phyloP scores from a whole-genome alignment of 2,113 vertebrate species.

The Tragelaphus scriptus region DNA sequence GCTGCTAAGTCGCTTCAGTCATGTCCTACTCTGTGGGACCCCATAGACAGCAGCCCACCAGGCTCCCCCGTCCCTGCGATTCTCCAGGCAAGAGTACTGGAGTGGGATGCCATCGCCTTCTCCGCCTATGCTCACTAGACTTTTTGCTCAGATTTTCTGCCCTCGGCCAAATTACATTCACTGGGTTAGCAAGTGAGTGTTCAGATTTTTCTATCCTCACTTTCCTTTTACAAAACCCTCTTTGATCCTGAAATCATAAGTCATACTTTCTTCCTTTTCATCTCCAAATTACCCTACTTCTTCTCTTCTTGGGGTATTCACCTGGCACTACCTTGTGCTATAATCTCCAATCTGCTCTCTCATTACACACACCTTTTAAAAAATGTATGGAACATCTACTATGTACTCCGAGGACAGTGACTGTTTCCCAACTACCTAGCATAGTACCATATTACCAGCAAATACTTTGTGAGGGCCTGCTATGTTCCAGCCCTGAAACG shows the following conservation, averaged over 20 bases:
- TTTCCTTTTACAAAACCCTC: neutral
- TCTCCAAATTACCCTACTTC: neutral
- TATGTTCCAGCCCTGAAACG: neutral
- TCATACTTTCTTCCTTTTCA: neutral
- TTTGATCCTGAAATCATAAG: neutral
- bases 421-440: neutral
- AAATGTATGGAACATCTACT: neutral
- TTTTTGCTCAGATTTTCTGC: neutral
- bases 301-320: neutral
- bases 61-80: no score
- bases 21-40: no score
- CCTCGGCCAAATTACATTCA: neutral
- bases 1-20: no score
- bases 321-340: neutral
- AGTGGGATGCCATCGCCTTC: no score
- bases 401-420: neutral
- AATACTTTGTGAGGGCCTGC: neutral
- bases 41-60: no score
- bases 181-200: neutral
- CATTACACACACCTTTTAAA: neutral
- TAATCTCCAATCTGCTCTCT: neutral
- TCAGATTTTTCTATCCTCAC: neutral
- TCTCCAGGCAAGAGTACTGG: no score
- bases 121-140: neutral
- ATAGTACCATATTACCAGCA: neutral